phyloP scores from a whole-genome alignment of 1,140 invertebrate genomes.

The Copidosoma floridanum region DNA sequence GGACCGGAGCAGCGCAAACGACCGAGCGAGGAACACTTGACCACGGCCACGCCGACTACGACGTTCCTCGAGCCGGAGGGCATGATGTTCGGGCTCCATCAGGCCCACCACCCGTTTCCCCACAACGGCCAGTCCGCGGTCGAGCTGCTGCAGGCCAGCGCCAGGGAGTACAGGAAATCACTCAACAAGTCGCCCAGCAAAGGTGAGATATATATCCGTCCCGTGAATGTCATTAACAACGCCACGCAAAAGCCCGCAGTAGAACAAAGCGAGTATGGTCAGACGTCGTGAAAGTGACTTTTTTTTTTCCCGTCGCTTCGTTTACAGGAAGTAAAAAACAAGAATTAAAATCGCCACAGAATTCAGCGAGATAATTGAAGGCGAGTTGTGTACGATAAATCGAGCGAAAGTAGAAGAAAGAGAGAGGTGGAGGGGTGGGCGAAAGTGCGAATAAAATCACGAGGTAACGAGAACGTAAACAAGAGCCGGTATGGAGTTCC shows the following conservation, averaged over 20 bases:
- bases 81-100: not conserved
- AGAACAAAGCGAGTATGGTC: too few species aligned
- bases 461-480: not conserved
- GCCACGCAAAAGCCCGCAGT: too few species aligned
- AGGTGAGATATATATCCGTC: too few species aligned
- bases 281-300: too few species aligned
- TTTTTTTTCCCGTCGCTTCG: too few species aligned
- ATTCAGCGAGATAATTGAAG: not conserved
- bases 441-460: too few species aligned
- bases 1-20: slow-evolving; percentile 10
- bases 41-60: slow-evolving; percentile 31
- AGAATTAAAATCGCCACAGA: too few species aligned
- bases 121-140: slow-evolving; percentile 37
- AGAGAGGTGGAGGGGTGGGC: too few species aligned
- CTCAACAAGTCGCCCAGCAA: slow-evolving; percentile 39
- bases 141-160: slow-evolving; percentile 6
- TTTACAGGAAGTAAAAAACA: too few species aligned
- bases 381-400: too few species aligned
- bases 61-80: slow-evolving; percentile 37
- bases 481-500: not conserved
- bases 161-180: not conserved
- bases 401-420: not conserved
- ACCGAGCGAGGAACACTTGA: not conserved
- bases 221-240: too few species aligned
- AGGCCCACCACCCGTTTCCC: slow-evolving; percentile 33